Evolutionary conservation across 1,140 invertebrate genomes (phyloP).

Genomic region (Drosophila pachea): DNA sequence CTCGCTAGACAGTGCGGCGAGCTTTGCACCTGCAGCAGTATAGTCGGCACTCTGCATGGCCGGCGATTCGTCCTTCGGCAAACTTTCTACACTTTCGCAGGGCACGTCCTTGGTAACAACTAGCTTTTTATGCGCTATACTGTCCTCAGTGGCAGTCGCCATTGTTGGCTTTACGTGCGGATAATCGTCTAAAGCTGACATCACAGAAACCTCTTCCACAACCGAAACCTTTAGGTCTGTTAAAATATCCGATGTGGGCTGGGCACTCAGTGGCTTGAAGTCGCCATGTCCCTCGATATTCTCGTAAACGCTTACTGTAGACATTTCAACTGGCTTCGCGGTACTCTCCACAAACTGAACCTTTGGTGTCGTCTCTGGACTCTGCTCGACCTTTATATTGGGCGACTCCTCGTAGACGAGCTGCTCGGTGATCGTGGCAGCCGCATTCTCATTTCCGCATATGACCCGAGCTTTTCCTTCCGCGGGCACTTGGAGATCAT

Average conservation of each 20-base stretch:
- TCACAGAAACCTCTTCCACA: conserved; percentile 81
- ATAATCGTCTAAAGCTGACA: conserved; percentile 79
- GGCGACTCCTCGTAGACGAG: conserved; percentile 43
- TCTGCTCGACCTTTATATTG: not conserved
- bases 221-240: conserved; percentile 79
- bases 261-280: conserved; percentile 44
- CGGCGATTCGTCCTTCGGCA: conserved; percentile 47
- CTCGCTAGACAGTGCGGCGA: conserved; percentile 40
- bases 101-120: conserved; percentile 63
- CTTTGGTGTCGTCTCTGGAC: not conserved
- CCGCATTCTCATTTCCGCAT: conserved; percentile 25
- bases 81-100: conserved; percentile 58
- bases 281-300: conserved; percentile 56
- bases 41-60: conserved; percentile 39
- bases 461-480: conserved; percentile 38
- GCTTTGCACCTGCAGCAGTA: conserved; percentile 11
- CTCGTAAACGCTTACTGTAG: conserved; percentile 57
- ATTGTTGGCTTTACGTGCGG: conserved; percentile 48
- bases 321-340: conserved; percentile 32
- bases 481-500: conserved; percentile 41
- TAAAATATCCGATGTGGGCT: conserved; percentile 13
- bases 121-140: conserved; percentile 46
- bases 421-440: conserved; percentile 34
- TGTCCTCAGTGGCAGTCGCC: conserved; percentile 23
- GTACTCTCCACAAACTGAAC: conserved; percentile 18